Base-by-base conservation (phyloP, 2,797 vertebrate genomes). In the Crenuchus spilurus region DNA sequence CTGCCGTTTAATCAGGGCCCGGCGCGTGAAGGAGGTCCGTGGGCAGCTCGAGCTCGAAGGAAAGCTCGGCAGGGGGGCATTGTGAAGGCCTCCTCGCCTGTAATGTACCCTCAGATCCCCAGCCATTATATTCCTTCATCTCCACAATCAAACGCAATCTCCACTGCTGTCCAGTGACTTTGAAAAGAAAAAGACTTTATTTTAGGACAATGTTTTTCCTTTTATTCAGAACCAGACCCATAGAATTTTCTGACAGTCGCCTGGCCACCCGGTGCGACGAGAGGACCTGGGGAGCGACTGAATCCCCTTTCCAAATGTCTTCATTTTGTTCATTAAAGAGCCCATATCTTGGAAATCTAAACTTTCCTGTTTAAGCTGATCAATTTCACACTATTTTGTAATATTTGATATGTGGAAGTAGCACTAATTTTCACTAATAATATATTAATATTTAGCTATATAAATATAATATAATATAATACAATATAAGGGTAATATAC, bases 1-100 rank as follows among this genome's bases (percentile, higher is more conserved):
- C 81, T 86, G 86, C 82, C 88, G 87, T 92, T 81, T 90, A 86
- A 89, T 90, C 86, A 83, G 79, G 61, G 72, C 64, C 62, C 44
- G 68, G 70, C 65, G 65, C 77, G 70, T 70, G 70, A 75, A 83
- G 82, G 69, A 78, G 79, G 75, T 70, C 84, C 83, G 33, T 71
- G 76, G 83, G 87, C 84, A 81, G 76, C 30, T 63, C 81, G 83
- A 83, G 75, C 76, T 65, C 84, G 82, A 58, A 84, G 89, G 85
- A 79, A 72, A 83, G 82, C 76, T 82, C 80, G 79, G 84, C 70
- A 87, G 87, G 88, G 87, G 85, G 72, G 79, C 24, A 55, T 70
- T 86, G 82, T 87, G 83, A 77, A 83, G 72, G 5, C 77, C 28
- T 81, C 74, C 84, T 80, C 82, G 82, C 79, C 78, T 46, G 80